Base-by-base conservation (phyloP, 2,888 invertebrate genomes). In the Nemapogon koenigi region DNA sequence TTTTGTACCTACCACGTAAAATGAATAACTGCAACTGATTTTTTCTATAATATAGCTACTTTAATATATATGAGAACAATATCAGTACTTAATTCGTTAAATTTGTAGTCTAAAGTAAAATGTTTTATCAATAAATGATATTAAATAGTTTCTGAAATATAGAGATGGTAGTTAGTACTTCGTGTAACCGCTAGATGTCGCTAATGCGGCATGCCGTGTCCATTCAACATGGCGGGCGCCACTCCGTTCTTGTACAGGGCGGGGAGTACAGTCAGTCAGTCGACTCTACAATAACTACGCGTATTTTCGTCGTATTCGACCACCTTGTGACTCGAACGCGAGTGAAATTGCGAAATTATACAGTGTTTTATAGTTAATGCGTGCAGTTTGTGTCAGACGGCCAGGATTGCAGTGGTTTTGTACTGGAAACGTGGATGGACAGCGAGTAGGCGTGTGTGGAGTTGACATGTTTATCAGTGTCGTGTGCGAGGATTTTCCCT, bases 381-480 rank as follows among this genome's bases (percentile, higher is more conserved):
- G 52, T 57, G 56, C 52, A 57, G 59, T 72, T 73, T 72, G 66
- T 75, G 75, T 72, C 63, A 72, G 65, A 43, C 59, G 65, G 57
- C 60, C 70, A 68, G 78, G 47, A 44, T 54, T 55, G 65, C 67
- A 50, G 69, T 78, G 69, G 53, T 65, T 61, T 56, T 57, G 65
- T 73, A 60, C 64, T 73, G 72, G 65, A 67, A 75, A 63, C 69
- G 73, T 72, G 70, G 63, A 71, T 71, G 64, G 63, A 70, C 69
- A 70, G 72, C 68, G 66, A 70, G 75, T 72, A 75, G 76, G 75
- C 71, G 76, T 78, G 76, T 78, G 70, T 75, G 75, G 70, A 73
- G 72, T 78, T 78, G 78, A 78, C 78, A 78, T 78, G 78, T 78
- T 78, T 78, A 78, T 78, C 78, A 76, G 76, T 78, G 73, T 69